phyloP scores from a whole-genome alignment of 1,140 invertebrate species.

The Atta colombica region DNA sequence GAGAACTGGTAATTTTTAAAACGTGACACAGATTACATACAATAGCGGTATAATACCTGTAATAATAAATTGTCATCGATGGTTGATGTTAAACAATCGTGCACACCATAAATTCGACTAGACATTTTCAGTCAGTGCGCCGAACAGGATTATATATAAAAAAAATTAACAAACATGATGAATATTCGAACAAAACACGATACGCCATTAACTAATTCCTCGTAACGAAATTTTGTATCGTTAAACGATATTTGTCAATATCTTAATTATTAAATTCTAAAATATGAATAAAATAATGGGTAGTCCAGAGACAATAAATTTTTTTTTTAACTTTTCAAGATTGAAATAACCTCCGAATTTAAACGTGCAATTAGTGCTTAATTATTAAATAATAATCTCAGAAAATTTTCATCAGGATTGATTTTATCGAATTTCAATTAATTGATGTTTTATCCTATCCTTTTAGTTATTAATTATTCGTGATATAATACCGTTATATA shows the following conservation, averaged over 20 bases:
- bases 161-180: constrained; percentile 39
- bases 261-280: constrained; percentile 29
- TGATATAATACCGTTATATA: neutral
- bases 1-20: constrained; percentile 79
- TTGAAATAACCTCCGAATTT: neutral
- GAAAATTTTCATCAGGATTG: neutral
- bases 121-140: constrained; percentile 46
- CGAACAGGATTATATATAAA: neutral
- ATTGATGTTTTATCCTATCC: neutral
- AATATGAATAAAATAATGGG: neutral
- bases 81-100: constrained; percentile 77
- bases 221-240: neutral
- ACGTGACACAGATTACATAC: constrained; percentile 81
- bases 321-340: neutral
- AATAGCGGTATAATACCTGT: constrained; percentile 67
- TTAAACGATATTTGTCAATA: neutral
- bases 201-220: constrained; percentile 12
- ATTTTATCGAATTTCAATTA: constrained; percentile 2
- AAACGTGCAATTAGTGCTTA: neutral
- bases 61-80: constrained; percentile 84
- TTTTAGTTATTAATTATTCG: constrained; percentile 8
- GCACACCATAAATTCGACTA: constrained; percentile 15
- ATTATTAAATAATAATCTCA: constrained; percentile 3
- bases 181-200: constrained; percentile 40
- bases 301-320: constrained; percentile 16